Evolutionary conservation across 2,888 invertebrate species (phyloP).

Genomic region (Megaustenia siamemsis): DNA sequence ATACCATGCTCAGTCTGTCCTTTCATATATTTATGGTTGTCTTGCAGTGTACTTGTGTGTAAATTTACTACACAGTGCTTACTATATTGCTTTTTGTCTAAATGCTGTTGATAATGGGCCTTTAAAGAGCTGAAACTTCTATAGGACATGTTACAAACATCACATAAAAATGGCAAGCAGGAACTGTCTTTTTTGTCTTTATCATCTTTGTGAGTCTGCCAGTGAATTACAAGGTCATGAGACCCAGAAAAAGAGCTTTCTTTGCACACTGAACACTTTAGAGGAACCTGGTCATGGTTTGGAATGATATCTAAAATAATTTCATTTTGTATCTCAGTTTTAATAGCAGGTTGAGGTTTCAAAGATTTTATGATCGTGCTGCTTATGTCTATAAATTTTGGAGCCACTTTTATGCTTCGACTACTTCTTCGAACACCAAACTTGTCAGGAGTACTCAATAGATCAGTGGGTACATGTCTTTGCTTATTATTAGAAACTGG

Average conservation of each 20-base stretch:
- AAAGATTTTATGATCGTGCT: conserved; percentile 41
- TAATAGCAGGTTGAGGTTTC: conserved; percentile 18
- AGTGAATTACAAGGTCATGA: conserved; percentile 26
- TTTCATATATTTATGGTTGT: neutral
- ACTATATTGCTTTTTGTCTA: neutral
- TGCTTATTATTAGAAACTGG: neutral
- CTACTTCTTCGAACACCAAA: conserved; percentile 24
- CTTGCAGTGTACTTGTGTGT: neutral
- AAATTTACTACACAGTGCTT: conserved; percentile 1
- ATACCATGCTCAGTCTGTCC: neutral
- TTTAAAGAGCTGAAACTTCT: neutral
- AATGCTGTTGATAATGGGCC: conserved; percentile 22
- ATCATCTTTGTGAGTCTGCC: conserved; percentile 25
- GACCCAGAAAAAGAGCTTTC: neutral
- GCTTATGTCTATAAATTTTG: conserved; percentile 37
- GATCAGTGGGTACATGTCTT: neutral
- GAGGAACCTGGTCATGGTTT: neutral
- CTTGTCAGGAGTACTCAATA: neutral
- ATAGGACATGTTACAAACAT: conserved; percentile 19
- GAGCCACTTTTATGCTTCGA: conserved; percentile 36
- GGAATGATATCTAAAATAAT: neutral
- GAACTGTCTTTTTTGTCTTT: neutral
- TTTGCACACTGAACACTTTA: conserved; percentile 23
- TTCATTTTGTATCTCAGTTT: neutral
- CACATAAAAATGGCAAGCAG: conserved; percentile 29